Percentiles rank a stretch among this genome's conserved stretches.
Evolutionary conservation across 2,113 vertebrate species (phyloP).

Genomic region (Cebidichthys violaceus): DNA sequence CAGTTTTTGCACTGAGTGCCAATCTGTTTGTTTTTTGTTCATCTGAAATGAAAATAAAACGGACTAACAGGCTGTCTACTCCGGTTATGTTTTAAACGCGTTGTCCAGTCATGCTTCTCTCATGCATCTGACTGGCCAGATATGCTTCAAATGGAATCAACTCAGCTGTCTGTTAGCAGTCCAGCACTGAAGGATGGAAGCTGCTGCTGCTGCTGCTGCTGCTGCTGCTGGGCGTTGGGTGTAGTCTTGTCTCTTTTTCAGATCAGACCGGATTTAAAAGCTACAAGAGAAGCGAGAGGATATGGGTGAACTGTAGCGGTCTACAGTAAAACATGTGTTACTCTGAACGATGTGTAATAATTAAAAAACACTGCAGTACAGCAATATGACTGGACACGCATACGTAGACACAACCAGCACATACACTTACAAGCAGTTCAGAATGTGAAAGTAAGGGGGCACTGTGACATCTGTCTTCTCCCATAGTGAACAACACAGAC

Average conservation of each 20-base stretch:
- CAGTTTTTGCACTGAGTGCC: conserved; percentile 33
- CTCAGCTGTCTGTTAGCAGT: conserved; percentile 3
- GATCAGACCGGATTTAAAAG: background rate
- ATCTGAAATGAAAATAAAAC: background rate
- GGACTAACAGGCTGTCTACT: background rate
- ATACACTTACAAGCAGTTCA: background rate
- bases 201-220: background rate
- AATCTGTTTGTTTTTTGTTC: conserved; percentile 10
- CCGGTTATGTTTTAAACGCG: background rate
- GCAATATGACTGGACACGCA: background rate
- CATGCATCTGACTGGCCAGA: background rate
- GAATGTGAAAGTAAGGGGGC: background rate
- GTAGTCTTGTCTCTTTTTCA: background rate
- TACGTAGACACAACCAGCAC: background rate
- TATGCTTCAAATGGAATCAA: background rate
- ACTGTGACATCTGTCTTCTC: conserved; percentile 11
- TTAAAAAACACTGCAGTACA: conserved; percentile 25
- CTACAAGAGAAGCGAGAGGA: background rate
- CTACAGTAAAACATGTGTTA: conserved; percentile 15
- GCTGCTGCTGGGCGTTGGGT: background rate
- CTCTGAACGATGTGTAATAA: conserved; percentile 41
- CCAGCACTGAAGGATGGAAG: background rate
- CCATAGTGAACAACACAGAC: background rate
- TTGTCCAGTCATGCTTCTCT: background rate
- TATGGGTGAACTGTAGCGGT: background rate